These are phyloP conservation scores for Loxodonta africana DNA, from an alignment of 2,113 vertebrate species.

Conservation along the genomic window DNA sequence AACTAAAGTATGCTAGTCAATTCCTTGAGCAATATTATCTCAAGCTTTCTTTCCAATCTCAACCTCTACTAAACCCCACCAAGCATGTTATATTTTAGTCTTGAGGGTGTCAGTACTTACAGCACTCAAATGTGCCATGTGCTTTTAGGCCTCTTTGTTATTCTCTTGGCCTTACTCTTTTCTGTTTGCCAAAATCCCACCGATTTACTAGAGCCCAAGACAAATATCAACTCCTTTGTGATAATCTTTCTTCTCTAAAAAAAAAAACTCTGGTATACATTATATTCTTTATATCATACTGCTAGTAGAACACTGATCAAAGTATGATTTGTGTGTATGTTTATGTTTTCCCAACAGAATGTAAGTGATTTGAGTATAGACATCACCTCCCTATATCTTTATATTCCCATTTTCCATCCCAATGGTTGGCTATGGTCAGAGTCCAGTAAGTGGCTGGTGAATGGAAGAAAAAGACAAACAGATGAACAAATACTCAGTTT, in stretches of 20 bases:
- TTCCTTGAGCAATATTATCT: neutral
- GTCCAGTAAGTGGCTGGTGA: neutral
- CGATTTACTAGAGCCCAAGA: neutral
- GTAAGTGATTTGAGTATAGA: neutral
- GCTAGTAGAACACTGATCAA: neutral
- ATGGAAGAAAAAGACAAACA: neutral
- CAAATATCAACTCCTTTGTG: neutral
- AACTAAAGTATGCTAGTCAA: neutral
- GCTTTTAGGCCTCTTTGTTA: neutral
- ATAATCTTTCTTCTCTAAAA: neutral
- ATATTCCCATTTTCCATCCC: neutral
- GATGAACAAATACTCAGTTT: slow-evolving; percentile 35
- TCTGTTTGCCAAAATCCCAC: neutral
- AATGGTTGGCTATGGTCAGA: neutral
- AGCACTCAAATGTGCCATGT: neutral
- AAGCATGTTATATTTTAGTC: neutral
- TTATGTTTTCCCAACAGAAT: neutral
- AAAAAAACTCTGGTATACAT: neutral
- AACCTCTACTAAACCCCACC: neutral
- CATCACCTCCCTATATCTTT: neutral
- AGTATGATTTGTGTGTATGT: neutral
- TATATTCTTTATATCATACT: neutral
- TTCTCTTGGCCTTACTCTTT: neutral
- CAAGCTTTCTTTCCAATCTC: neutral
- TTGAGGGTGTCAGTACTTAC: accelerated